These are phyloP conservation scores for Philonicus albiceps DNA, from an alignment of 2,888 invertebrate genomes.

Conservation along the genomic window DNA sequence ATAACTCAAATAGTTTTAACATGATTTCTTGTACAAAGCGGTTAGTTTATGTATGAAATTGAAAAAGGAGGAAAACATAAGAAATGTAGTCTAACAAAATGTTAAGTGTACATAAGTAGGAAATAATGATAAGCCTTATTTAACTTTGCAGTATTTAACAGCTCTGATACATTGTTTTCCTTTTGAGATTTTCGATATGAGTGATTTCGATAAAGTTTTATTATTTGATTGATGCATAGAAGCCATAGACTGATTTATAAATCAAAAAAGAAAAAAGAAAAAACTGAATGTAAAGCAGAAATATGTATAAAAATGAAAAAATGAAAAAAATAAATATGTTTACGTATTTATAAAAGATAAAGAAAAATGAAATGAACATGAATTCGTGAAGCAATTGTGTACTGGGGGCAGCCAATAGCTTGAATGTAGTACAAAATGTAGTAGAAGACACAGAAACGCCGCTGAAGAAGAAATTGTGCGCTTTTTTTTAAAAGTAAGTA, in stretches of 20 bases:
- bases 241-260: slow-evolving; percentile 22
- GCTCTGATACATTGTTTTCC: not conserved
- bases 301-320: not conserved
- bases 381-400: slow-evolving; percentile 65
- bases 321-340: slow-evolving; percentile 10
- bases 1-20: not conserved
- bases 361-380: slow-evolving; percentile 42
- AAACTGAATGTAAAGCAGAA: not conserved
- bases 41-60: not conserved
- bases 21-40: slow-evolving; percentile 28
- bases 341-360: slow-evolving; percentile 24
- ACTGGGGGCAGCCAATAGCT: slow-evolving; percentile 53
- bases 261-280: not conserved
- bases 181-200: not conserved
- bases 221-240: not conserved
- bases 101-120: slow-evolving; percentile 3
- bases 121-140: slow-evolving; percentile 10
- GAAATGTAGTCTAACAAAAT: slow-evolving; percentile 11
- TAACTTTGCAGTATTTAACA: slow-evolving; percentile 38
- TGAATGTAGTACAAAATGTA: not conserved
- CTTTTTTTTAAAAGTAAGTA: slow-evolving; percentile 20
- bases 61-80: not conserved
- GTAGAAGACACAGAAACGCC: not conserved
- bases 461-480: not conserved
- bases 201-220: not conserved